Percentiles rank a stretch among this genome's conserved stretches.
Conservation (phyloP, 1,140 invertebrate genomes). For the Bombus confusus region DNA sequence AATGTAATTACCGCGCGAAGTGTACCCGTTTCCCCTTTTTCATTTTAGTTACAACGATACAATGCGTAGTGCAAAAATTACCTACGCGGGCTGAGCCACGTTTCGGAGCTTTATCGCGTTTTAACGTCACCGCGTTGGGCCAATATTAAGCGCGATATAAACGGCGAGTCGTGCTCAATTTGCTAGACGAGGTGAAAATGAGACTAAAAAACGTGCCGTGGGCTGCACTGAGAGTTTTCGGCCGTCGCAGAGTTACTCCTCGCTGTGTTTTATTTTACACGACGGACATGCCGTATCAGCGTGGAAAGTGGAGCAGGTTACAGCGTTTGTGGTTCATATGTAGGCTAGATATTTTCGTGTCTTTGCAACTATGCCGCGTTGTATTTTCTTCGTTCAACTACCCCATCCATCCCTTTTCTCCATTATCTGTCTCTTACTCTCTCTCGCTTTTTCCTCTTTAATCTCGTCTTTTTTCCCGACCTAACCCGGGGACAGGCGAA, state of each 20-base stretch:
- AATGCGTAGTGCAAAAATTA: constrained; percentile 50
- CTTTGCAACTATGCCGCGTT: constrained; percentile 21
- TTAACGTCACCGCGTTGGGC: constrained; percentile 54
- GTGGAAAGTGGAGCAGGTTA: constrained; percentile 58
- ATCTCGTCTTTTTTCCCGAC: constrained; percentile 17
- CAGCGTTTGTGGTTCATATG: constrained; percentile 43
- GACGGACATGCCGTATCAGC: constrained; percentile 65
- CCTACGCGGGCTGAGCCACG: background rate
- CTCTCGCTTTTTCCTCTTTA: background rate
- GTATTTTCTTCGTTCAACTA: constrained; percentile 30
- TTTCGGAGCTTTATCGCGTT: constrained; percentile 56
- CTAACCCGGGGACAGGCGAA: constrained; percentile 43
- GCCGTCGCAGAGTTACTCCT: constrained; percentile 35
- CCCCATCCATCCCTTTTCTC: background rate
- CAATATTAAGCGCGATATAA: constrained; percentile 69
- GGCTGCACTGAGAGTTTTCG: constrained; percentile 47
- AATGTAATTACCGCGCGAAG: constrained; percentile 12
- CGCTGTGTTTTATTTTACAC: constrained; percentile 61
- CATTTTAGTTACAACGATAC: constrained; percentile 15
- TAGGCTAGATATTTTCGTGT: constrained; percentile 50
- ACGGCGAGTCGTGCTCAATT: constrained; percentile 60
- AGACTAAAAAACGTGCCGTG: constrained; percentile 41
- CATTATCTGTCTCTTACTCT: constrained; percentile 6
- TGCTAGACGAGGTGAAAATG: constrained; percentile 41
- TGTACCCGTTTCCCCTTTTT: background rate